phyloP scores from a whole-genome alignment of 2,113 vertebrate species.

The Psephotus haematonotus region DNA sequence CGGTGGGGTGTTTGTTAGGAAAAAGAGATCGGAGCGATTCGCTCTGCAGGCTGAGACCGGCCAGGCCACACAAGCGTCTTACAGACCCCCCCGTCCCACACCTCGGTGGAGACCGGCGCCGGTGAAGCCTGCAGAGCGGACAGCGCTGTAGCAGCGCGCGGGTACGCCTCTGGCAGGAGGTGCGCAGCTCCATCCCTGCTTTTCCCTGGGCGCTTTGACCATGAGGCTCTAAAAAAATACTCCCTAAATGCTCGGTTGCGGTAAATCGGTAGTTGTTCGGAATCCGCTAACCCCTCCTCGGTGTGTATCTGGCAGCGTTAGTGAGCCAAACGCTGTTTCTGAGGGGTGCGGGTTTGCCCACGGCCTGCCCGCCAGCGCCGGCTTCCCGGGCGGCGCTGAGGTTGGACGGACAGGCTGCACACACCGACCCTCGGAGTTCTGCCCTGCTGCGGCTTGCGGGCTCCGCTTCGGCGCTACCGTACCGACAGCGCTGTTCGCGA shows the following conservation, averaged over 20 bases:
- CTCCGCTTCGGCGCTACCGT: not conserved
- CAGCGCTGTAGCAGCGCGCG: not conserved
- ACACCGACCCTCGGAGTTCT: not conserved
- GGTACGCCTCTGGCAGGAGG: not conserved
- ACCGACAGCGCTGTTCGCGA: rapidly evolving
- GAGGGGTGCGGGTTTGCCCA: not conserved
- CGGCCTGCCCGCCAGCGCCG: not conserved
- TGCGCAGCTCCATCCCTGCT: not conserved
- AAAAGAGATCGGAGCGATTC: too few species aligned
- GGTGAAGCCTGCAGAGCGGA: too few species aligned
- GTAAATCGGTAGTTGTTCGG: not conserved
- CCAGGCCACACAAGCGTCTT: not conserved
- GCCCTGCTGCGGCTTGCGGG: not conserved
- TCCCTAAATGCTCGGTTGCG: not conserved
- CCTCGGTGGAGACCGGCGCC: not conserved
- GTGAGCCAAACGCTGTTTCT: not conserved
- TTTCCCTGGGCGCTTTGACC: not conserved
- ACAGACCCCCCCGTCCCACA: not conserved
- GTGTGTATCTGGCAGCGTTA: not conserved
- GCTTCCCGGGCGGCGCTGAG: not conserved
- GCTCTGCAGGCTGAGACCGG: rapidly evolving
- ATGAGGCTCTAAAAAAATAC: not conserved
- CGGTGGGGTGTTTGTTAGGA: not conserved
- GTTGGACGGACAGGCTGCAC: not conserved
- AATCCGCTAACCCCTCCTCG: not conserved